Evolutionary conservation across 2,888 invertebrate species (phyloP), one percentile per base, ranked within the genome.

Genomic region (Ethmia dodecea): DNA sequence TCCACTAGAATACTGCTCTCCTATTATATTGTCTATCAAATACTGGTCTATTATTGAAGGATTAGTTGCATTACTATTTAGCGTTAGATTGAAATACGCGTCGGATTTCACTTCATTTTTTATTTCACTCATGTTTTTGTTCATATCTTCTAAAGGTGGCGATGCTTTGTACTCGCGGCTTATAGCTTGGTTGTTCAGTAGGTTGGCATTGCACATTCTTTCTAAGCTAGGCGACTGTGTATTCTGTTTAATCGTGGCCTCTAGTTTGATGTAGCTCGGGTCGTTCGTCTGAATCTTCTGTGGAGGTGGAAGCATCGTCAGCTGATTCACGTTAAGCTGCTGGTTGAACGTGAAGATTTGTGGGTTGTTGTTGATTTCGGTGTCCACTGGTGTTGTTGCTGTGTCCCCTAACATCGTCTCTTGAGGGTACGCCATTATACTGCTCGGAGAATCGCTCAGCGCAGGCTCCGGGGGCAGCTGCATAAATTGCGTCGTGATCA

Each of bases 31-130:
- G 31, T 84, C 86, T 45, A 83, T 72, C 43, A 86, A 53, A 43
- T 76, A 84, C 35, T 81, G 81, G 32, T 86, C 86, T 28, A 86
- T 66, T 3, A 78, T 60, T 0, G 80, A 61, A 1, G 77, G 71
- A 43, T 75, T 81, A 0, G 67, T 44, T 0, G 72, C 44, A 1
- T 58, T 55, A 28, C 58, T 72, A 38, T 55, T 81, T 9, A 84
- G 37, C 1, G 75, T 54, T 32, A 84, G 62, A 34, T 61, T 80
- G 45, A 78, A 84, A 43, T 69, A 83, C 2, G 75, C 49, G 26
- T 84, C 84, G 0, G 84, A 79, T 56, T 84, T 86, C 5, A 84
- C 69, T 57, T 86, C 86, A 40, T 84, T 84, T 39, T 86, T 84
- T 2, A 86, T 83, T 38, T 73, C 79, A 38, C 60, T 76, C 61